Evolutionary conservation across 2,888 invertebrate species (phyloP).

Genomic region (Drosophila fulvimacula): DNA sequence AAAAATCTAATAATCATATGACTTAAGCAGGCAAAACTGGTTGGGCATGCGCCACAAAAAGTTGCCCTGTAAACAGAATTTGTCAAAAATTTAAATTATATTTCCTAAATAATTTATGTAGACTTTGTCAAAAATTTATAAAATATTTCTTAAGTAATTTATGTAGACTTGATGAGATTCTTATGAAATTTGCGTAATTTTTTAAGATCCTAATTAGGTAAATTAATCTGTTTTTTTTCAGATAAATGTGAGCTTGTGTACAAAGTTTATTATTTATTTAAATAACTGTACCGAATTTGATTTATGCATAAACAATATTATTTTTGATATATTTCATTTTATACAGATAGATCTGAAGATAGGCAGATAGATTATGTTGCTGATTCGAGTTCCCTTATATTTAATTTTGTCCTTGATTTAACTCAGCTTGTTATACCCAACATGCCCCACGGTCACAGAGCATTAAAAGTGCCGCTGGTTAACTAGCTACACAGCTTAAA

Average conservation of each 20-base stretch:
- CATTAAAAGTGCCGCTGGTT: conserved; percentile 23
- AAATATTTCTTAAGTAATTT: neutral
- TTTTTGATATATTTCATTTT: neutral
- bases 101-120: neutral
- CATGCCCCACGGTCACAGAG: conserved; percentile 4
- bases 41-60: neutral
- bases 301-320: neutral
- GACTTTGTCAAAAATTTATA: neutral
- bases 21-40: conserved; percentile 1
- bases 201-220: neutral
- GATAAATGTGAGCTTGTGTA: too few relatives aligned
- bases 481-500: neutral
- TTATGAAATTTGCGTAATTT: neutral
- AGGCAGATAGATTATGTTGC: too few relatives aligned
- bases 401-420: neutral
- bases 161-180: neutral
- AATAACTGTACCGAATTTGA: neutral
- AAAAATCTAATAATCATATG: conserved; percentile 43
- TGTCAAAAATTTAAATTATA: neutral
- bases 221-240: neutral
- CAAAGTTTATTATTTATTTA: neutral
- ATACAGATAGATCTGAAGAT: too few relatives aligned
- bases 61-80: conserved; percentile 14
- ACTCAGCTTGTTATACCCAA: neutral
- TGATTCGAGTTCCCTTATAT: neutral